Evolutionary conservation across 2,113 vertebrate genomes (phyloP).

Genomic region (Pygathrix nemaeus): DNA sequence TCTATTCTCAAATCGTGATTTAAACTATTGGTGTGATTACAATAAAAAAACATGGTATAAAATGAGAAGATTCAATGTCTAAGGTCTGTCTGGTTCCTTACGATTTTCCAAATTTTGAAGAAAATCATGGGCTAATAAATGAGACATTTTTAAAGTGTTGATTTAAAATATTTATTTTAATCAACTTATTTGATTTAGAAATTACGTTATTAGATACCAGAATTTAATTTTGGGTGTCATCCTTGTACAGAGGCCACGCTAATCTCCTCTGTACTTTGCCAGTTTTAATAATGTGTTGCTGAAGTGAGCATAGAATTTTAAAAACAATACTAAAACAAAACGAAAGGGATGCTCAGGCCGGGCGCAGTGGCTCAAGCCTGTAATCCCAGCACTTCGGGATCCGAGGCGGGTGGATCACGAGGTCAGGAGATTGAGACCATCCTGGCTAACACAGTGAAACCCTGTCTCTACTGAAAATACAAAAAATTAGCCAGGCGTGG

Average conservation of each 20-base stretch:
- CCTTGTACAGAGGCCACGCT: not conserved
- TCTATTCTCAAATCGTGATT: conserved; percentile 35
- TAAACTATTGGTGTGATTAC: conserved; percentile 38
- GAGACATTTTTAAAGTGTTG: not conserved
- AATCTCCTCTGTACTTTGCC: not conserved
- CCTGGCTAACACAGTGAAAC: too few relatives aligned
- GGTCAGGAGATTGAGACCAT: too few relatives aligned
- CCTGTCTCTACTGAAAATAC: too few relatives aligned
- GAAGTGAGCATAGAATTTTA: not conserved
- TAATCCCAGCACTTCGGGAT: too few relatives aligned
- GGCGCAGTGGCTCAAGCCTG: too few relatives aligned
- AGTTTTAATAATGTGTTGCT: not conserved
- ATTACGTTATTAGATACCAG: conserved; percentile 8
- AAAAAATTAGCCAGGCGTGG: too few relatives aligned
- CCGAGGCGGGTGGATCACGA: too few relatives aligned
- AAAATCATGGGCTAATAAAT: not conserved
- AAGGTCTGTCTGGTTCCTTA: not conserved
- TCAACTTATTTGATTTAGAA: conserved; percentile 22
- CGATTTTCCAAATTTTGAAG: conserved; percentile 11
- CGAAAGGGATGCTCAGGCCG: not conserved
- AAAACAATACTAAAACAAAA: not conserved
- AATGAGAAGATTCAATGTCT: not conserved
- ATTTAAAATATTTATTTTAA: conserved; percentile 3
- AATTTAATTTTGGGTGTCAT: not conserved
- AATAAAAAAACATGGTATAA: conserved; percentile 26